These are phyloP conservation scores for Eurois occulta DNA, from an alignment of 2,888 invertebrate genomes.

Conservation along the genomic window DNA sequence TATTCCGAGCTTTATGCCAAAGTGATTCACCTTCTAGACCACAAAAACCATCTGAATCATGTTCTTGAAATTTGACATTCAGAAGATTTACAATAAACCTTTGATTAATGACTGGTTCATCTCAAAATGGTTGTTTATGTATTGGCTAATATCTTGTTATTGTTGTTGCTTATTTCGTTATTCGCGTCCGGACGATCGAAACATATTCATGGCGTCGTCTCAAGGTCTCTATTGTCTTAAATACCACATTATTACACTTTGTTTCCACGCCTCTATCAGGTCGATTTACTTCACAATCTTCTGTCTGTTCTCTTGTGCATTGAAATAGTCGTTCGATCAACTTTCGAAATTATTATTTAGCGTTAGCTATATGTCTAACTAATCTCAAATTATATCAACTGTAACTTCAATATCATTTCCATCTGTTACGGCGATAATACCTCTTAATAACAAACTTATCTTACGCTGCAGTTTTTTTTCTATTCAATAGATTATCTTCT, in stretches of 20 bases:
- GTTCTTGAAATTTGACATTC: slow-evolving; percentile 72
- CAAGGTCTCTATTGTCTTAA: slow-evolving; percentile 82
- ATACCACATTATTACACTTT: slow-evolving; percentile 75
- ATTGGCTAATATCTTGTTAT: slow-evolving; percentile 76
- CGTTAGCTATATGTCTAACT: slow-evolving; percentile 25
- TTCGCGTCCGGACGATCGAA: slow-evolving; percentile 70
- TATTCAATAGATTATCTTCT: slow-evolving; percentile 59
- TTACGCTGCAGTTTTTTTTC: slow-evolving; percentile 42
- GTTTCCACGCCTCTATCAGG: slow-evolving; percentile 76
- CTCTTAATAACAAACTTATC: slow-evolving; percentile 49
- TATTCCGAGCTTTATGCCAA: slow-evolving; percentile 49
- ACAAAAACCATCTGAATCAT: slow-evolving; percentile 63
- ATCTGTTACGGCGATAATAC: slow-evolving; percentile 48
- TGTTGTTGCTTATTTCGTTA: slow-evolving; percentile 69
- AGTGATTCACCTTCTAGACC: slow-evolving; percentile 62
- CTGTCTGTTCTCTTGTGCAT: slow-evolving; percentile 14
- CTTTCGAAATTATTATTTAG: slow-evolving; percentile 53
- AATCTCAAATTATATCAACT: slow-evolving; percentile 46
- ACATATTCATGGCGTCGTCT: slow-evolving; percentile 75
- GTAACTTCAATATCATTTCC: slow-evolving; percentile 45
- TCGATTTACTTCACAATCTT: slow-evolving; percentile 59
- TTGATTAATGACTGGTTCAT: slow-evolving; percentile 77
- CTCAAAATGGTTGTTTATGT: slow-evolving; percentile 68
- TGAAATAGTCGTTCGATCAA: slow-evolving; percentile 37
- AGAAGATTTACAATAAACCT: slow-evolving; percentile 73